Base-by-base conservation (phyloP, 1,140 invertebrate genomes). In the Leguminivora glycinivorella region DNA sequence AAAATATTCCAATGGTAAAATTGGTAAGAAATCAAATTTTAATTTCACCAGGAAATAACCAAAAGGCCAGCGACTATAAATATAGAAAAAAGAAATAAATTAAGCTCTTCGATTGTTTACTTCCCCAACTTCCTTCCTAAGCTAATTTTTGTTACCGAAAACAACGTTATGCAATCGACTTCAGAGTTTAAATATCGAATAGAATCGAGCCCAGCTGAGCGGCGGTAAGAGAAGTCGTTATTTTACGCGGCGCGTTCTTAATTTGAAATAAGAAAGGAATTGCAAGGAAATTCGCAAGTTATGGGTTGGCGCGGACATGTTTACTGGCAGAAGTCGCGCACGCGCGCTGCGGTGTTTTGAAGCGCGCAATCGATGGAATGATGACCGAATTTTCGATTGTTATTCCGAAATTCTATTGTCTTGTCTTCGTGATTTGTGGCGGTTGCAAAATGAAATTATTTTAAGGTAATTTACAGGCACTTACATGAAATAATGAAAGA, bases 261-360 rank as follows among this genome's bases (percentile, higher is more conserved):
- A 79, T 77, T 75, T 56, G 43, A 69, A 76, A 73, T 70, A 80
- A 75, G 70, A 70, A 77, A 69, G 73, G 72, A 78, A 67, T 74
- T 75, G 76, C 73, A 70, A 70, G 71, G 72, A 77, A 82, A 76
- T 83, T 79, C 69, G 60, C 70, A 78, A 83, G 79, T 83, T 82
- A 83, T 78, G 74, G 75, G 72, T 71, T 71, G 52, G 70, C 70
- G 76, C 70, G 43, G 81, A 81, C 79, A 81, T 85, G 81, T 87
- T 89, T 89, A 87, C 81, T 69, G 77, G 78, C 58, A 29, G 26
- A n/a, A 29, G 47, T 22, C 7, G 47, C 47, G 47, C 47, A 52
- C 47, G 58, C 58, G 58, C 58, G 6, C 0, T 19, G 29, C 58
- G 58, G 26, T 31, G 58, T 63, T 63, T 63, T 63, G 58, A 52